Evolutionary conservation across 2,113 vertebrate genomes (phyloP).

Genomic region (Gymnocephalus cernua): DNA sequence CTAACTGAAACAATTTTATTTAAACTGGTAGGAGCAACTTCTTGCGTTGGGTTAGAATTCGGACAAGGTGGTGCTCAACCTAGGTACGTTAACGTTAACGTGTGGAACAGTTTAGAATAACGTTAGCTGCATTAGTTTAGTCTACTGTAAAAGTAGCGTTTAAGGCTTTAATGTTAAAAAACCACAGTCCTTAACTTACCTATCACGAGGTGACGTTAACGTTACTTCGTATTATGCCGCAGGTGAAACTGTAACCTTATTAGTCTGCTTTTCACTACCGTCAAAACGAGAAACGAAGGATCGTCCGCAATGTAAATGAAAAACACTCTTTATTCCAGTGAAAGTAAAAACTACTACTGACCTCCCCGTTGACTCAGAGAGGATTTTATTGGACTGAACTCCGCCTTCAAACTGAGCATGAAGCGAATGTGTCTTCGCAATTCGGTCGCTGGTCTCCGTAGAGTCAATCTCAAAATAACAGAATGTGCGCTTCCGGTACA

Average conservation of each 20-base stretch:
- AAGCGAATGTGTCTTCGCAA: neutral
- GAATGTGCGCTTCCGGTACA: neutral
- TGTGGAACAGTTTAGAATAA: neutral
- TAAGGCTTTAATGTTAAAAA: neutral
- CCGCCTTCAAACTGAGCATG: slow-evolving; percentile 56
- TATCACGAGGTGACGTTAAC: slow-evolving; percentile 9
- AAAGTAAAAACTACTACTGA: slow-evolving; percentile 19
- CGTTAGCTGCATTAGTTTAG: neutral
- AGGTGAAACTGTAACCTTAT: slow-evolving; percentile 32
- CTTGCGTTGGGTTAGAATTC: no score
- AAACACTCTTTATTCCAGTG: neutral
- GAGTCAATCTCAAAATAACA: accelerated
- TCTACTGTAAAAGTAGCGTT: neutral
- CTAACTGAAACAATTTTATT: neutral
- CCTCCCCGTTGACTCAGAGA: neutral
- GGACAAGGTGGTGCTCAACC: neutral
- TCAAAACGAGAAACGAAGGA: neutral
- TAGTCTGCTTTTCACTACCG: neutral
- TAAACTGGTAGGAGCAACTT: neutral
- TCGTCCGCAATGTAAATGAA: no score
- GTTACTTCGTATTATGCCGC: neutral
- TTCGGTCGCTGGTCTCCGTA: no score
- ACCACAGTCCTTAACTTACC: slow-evolving; percentile 28
- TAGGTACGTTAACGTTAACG: no score
- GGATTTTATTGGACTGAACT: slow-evolving; percentile 63